Conservation (phyloP, 2,113 vertebrate species). For the Stictonetta naevosa region DNA sequence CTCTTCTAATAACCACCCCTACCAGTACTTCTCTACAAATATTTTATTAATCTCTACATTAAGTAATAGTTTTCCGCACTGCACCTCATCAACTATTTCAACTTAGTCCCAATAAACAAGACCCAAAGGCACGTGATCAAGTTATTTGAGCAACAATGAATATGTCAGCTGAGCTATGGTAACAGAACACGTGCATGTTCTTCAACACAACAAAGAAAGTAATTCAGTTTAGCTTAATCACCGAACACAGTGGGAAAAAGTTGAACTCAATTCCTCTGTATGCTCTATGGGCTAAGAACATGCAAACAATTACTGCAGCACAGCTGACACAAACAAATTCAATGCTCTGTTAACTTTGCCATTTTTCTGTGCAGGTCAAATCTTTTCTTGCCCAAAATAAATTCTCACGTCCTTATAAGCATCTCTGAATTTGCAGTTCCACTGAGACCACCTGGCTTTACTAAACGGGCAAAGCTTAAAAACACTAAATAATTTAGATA, state of each 20-base stretch:
- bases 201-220: neutral
- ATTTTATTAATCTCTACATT: neutral
- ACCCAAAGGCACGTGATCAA: fast-evolving
- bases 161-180: neutral
- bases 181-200: neutral
- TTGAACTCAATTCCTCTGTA: neutral
- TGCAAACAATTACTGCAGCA: neutral
- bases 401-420: neutral
- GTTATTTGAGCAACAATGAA: neutral
- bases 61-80: neutral
- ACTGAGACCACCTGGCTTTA: neutral
- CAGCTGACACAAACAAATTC: neutral
- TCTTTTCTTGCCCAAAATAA: neutral
- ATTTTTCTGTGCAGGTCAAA: neutral
- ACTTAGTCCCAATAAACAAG: neutral
- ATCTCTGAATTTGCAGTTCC: neutral
- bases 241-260: neutral
- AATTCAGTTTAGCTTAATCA: neutral
- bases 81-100: neutral
- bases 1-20: neutral
- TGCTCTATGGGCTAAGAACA: neutral
- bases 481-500: neutral
- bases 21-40: neutral
- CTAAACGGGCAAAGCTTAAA: neutral
- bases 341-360: neutral